A percentile compares a stretch with the other conserved stretches of the same genome.
Evolutionary conservation across 30 jellyfish, hydroid and myxozoan genomes (phyloP).

Genomic region (Phacellophora camtschatica): DNA sequence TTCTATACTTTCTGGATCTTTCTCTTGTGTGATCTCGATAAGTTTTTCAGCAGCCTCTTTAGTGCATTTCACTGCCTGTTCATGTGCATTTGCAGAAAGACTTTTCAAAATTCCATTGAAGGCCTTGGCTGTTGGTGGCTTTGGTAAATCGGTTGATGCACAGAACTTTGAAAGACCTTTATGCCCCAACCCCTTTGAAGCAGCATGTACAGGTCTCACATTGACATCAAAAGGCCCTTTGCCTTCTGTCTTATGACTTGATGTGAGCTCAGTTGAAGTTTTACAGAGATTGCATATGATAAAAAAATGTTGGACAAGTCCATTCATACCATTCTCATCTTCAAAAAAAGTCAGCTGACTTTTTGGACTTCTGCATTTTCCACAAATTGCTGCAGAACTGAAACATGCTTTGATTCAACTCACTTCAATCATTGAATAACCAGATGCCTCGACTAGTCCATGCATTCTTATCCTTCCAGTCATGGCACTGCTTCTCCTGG

Average conservation of each 20-base stretch:
- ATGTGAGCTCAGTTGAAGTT: too few species aligned
- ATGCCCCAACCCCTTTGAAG: neutral
- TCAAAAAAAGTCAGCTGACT: constrained; percentile 4
- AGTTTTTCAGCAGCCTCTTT: neutral
- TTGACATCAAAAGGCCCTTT: neutral
- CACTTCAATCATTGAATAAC: constrained; percentile 4
- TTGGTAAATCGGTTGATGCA: neutral
- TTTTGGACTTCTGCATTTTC: neutral
- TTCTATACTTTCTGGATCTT: neutral
- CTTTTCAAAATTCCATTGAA: neutral
- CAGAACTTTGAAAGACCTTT: neutral
- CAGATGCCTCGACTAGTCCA: too few species aligned
- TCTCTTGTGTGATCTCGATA: neutral
- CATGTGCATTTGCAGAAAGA: neutral
- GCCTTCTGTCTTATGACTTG: neutral
- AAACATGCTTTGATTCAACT: neutral
- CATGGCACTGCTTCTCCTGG: neutral
- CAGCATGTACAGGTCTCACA: neutral
- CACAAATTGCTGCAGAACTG: constrained; percentile 1
- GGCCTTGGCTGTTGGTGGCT: neutral
- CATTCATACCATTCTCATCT: neutral
- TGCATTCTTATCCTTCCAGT: too few species aligned
- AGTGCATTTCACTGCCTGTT: neutral
- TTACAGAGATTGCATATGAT: neutral
- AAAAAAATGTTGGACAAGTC: neutral